These are phyloP conservation scores for Theodoxus fluviatilis DNA, from an alignment of 2,888 invertebrate species.

Conservation along the genomic window DNA sequence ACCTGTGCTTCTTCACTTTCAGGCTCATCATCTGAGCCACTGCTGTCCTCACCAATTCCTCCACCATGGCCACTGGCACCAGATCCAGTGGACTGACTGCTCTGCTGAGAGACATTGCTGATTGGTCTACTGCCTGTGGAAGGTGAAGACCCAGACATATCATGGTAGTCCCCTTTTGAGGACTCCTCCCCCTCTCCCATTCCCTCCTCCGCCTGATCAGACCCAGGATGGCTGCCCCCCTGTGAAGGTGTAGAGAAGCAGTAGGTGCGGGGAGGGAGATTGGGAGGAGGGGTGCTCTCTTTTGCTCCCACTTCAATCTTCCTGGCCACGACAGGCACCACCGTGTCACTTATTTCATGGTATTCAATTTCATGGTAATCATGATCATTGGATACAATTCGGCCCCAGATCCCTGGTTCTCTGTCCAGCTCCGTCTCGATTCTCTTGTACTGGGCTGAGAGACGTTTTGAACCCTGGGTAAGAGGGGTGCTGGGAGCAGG, in stretches of 20 bases:
- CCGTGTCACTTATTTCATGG: background rate
- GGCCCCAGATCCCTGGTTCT: too few relatives aligned
- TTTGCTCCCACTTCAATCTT: slow-evolving; percentile 6
- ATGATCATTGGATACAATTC: too few relatives aligned
- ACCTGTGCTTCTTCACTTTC: too few relatives aligned
- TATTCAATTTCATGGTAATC: slow-evolving; percentile 51
- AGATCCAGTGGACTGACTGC: too few relatives aligned
- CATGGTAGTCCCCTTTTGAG: background rate
- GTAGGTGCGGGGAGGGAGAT: slow-evolving; percentile 35
- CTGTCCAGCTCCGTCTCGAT: background rate
- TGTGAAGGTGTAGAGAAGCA: background rate
- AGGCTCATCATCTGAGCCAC: too few relatives aligned
- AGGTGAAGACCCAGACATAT: slow-evolving; percentile 7
- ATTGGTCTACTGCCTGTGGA: slow-evolving; percentile 4
- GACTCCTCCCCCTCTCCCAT: background rate
- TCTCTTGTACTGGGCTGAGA: background rate
- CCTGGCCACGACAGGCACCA: background rate
- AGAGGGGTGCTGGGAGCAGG: slow-evolving; percentile 6
- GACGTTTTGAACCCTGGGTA: slow-evolving; percentile 9
- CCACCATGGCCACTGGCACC: too few relatives aligned
- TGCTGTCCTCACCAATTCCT: too few relatives aligned
- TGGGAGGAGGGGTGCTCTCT: slow-evolving; percentile 40
- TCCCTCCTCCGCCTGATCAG: background rate
- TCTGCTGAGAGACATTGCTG: too few relatives aligned
- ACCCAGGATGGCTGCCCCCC: background rate